Evolutionary conservation across 2,797 vertebrate genomes (phyloP), one percentile per base, ranked within the genome.

Genomic region (Synanceia verrucosa): DNA sequence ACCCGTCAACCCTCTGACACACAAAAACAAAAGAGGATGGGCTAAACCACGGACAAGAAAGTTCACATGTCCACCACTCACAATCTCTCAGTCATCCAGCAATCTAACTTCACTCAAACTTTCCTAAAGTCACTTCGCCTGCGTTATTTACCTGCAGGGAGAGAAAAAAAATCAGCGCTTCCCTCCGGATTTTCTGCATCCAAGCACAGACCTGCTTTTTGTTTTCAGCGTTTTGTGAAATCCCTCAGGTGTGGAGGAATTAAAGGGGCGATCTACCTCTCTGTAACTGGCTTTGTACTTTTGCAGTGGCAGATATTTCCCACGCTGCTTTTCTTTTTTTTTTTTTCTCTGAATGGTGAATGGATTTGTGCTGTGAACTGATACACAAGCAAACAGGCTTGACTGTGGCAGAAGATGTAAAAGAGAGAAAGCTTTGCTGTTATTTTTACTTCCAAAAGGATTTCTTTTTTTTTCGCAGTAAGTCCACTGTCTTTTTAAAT

Each of bases 11-110:
- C 53, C 46, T 63, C 55, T 62, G 41, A 21, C 57, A 64, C 48
- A 66, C 44, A 52, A 16, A 50, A 59, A 69, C 61, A 75, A 69
- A 79, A 79, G 78, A 89, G 87, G 89, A 76, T 41, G 84, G 88
- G 84, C 73, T 71, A 62, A 68, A 60, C 56, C 57, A 21, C 16
- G 5, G 46, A 72, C 65, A 76, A 81, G 76, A 83, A 83, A 82
- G 63, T 87, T 81, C 46, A 64, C 63, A 65, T 79, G 34, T 77
- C 48, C 39, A 10, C 57, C 65, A 46, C 68, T 28, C 37, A 50
- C n/a, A n/a, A 37, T 76, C 65, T 65, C 57, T 55, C 43, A 53
- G 23, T 57, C 29, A 2, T 60, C 67, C 26, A 21, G 46, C 6
- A 14, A 58, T 78, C 62, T 21, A n/a, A 65, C 59, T 63, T 53